phyloP scores from a whole-genome alignment of 2,888 invertebrate genomes.

The Criorhina ranunculi region DNA sequence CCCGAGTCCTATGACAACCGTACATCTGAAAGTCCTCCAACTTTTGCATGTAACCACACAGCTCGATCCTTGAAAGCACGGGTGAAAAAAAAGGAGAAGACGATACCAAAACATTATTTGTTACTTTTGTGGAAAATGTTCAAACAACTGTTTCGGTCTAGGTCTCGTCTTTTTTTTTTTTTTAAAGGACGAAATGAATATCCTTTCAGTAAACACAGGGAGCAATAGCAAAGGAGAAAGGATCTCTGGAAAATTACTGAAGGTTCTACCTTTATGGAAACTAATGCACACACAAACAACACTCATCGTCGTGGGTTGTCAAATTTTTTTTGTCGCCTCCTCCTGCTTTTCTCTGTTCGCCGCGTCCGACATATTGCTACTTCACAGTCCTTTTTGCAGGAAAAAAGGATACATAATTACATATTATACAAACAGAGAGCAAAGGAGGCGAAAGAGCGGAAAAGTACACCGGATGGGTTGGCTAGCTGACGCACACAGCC shows the following conservation, averaged over 20 bases:
- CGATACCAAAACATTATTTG: conserved; percentile 50
- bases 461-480: conserved; percentile 21
- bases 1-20: background rate
- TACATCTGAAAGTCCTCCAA: conserved; percentile 27
- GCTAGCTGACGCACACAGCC: background rate
- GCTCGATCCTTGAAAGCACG: conserved; percentile 36
- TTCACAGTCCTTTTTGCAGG: conserved; percentile 33
- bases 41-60: conserved; percentile 22
- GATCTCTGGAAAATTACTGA: conserved; percentile 30
- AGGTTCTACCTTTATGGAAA: conserved; percentile 38
- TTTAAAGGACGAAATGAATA: conserved; percentile 46
- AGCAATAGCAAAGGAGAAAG: conserved; percentile 7
- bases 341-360: background rate
- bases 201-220: conserved; percentile 37
- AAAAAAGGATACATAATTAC: conserved; percentile 56
- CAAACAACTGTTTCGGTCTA: conserved; percentile 62
- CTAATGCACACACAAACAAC: conserved; percentile 29
- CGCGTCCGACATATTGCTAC: conserved; percentile 41
- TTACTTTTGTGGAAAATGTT: conserved; percentile 63
- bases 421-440: conserved; percentile 31
- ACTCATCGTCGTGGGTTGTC: conserved; percentile 22
- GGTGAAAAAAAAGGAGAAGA: conserved; percentile 13
- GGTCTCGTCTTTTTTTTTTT: conserved; percentile 28
- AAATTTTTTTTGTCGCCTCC: background rate
- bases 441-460: conserved; percentile 20